Evolutionary conservation across 2,113 vertebrate genomes (phyloP), one percentile per base, ranked within the genome.

Genomic region (Melanerpes formicivorus): DNA sequence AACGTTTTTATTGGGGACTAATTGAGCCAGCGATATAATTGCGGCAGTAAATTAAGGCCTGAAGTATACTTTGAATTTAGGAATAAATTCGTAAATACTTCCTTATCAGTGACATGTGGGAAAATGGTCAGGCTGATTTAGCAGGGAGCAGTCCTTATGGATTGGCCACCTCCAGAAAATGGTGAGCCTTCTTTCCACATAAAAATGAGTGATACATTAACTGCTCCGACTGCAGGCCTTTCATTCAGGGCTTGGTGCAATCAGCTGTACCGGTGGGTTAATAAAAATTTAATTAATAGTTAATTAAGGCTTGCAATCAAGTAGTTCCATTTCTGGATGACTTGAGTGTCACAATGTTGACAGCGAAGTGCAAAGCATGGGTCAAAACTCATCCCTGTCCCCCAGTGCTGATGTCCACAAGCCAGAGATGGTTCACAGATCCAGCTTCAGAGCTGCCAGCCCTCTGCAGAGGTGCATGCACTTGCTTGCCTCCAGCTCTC

Each of bases 11-110:
- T 72, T 91, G 90, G 91, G 87, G 81, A 80, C 93, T 97, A 96
- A 97, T 93, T 95, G 94, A 97, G 96, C 93, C 92, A 90, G 76
- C 80, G 92, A 79, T 90, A 93, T 93, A 96, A 97, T 97, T 96
- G 89, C 80, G 40, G 78, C 91, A 80, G 46, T 95, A 96, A 95
- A 97, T 95, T 76, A 94, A 83, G 90, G 88, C 30, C 80, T 90
- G 95, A 95, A 50, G 88, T 89, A 77, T 93, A 83, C 93, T 92
- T 88, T 40, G 60, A 93, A 95, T 94, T 87, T 84, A 82, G 78
- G 72, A 92, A 91, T 90, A 86, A 92, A 92, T 95, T 90, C 18
- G 86, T 89, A 88, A 90, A 94, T 94, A 90, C 89, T 94, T 81
- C 80, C 85, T 90, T 92, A 90, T 87, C 73, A 70, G 91, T 87